Evolutionary conservation across 2,888 invertebrate species (phyloP), one percentile per base, ranked within the genome.

Genomic region (Latrodectus hesperus): DNA sequence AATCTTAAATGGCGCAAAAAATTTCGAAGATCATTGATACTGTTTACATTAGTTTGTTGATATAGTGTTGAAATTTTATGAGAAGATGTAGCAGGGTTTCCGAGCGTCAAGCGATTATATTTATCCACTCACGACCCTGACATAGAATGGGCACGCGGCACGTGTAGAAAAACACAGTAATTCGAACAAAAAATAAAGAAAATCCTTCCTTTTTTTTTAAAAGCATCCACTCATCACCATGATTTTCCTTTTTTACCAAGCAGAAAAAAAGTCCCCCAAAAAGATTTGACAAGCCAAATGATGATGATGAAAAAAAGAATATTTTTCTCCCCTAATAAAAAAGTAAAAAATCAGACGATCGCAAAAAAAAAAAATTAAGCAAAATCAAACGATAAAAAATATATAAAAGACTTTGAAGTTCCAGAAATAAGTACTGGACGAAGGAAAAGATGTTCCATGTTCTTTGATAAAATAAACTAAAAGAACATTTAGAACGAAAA

Each of bases 41-140:
- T 38, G 38, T 38, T 38, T 38, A 38, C 38, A 38, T 4, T 38
- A 38, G 38, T 38, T 38, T 38, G 38, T 38, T 38, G 38, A 38
- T 38, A 38, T 38, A 38, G 38, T 4, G 38, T 38, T 38, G 38
- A 38, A 38, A 38, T 38, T 38, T 38, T 38, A 38, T 0, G 38
- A 38, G 38, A 38, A 38, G 38, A 38, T 38, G 38, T 38, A 38
- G 38, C 38, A 38, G 38, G 6, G 38, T 38, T 22, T 6, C 38
- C 38, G 38, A 38, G 38, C 38, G 38, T 38, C 38, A 38, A 38
- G 6, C 38, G 38, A 38, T 80, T 72, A 72, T 80, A 80, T 80
- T 80, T 80, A 80, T 71, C 80, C 70, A 55, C 70, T 70, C 80
- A 51, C 72, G 80, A 51, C 71, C 80, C 55, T 72, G 80, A 51